Base-by-base conservation (phyloP, 2,797 vertebrate genomes). In the Carapus acus region DNA sequence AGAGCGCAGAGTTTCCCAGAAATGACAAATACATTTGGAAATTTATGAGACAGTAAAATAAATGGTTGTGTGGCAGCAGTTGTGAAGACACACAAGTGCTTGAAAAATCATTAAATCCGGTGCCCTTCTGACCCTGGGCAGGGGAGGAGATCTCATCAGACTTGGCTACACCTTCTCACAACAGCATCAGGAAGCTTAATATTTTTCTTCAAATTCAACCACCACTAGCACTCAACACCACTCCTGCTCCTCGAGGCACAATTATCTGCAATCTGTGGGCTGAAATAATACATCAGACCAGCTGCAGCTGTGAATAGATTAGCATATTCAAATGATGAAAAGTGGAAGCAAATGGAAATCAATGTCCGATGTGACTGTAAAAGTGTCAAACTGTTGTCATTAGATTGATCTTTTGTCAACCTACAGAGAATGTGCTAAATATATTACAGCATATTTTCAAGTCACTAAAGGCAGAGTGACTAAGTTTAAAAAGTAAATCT, bases 101-200 rank as follows among this genome's bases (percentile, higher is more conserved):
- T 51, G 6, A 34, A 46, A 49, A 56, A 63, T 50, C 8, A 33
- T 18, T 42, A 29, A 69, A 69, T 17, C 36, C 46, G 8, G 20
- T 54, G 21, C n/a, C n/a, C n/a, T 12, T 11, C 62, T 49, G 67
- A 58, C 64, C 53, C 65, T 67, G 79, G 63, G 55, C 58, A 40
- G 63, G 58, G 41, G 76, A 78, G 71, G 69, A 80, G 78, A 79
- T 84, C 58, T 78, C 71, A 81, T 81, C 72, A 84, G 74, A 58
- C 74, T 81, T 64, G 71, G 50, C 68, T 64, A 69, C 65, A 58
- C 65, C 47, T 78, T 68, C 74, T 72, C 68, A 76, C 65, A 43
- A 69, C 23, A 47, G 62, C 69, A 62, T 62, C 77, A 83, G 80
- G 78, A 86, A 85, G 77, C 49, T 41, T 24, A 38, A 48, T 79